Conservation (phyloP, 2,797 vertebrate species). For the Hyperoplus immaculatus region DNA sequence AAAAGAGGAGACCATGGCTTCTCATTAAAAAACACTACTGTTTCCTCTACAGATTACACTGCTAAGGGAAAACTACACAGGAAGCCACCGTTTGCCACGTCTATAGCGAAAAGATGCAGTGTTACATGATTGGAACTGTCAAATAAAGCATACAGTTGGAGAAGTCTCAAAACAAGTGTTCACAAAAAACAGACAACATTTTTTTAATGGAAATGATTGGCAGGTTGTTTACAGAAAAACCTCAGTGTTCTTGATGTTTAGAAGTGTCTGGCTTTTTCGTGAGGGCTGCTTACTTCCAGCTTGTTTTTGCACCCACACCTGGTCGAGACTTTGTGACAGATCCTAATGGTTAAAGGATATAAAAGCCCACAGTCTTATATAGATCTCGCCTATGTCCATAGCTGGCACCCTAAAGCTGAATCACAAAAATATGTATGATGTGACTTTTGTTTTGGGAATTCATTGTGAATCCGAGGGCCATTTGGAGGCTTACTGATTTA, state of each 20-base stretch:
- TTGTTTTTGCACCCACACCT: constrained; percentile 15
- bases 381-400: not conserved
- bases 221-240: constrained; percentile 74
- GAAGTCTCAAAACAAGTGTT: constrained; percentile 68
- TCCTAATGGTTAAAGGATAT: constrained; percentile 36
- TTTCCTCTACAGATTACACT: constrained; percentile 75
- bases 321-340: constrained; percentile 44
- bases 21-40: constrained; percentile 80
- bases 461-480: constrained; percentile 30
- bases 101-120: constrained; percentile 57
- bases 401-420: constrained; percentile 14
- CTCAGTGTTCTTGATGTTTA: constrained; percentile 51
- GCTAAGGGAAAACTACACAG: constrained; percentile 66
- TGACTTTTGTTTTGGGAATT: constrained; percentile 34
- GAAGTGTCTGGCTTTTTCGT: constrained; percentile 36
- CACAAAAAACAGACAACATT: constrained; percentile 66
- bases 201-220: constrained; percentile 78
- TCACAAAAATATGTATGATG: not conserved
- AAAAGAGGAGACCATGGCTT: constrained; percentile 70
- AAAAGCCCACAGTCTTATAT: constrained; percentile 12
- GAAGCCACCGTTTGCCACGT: constrained; percentile 67
- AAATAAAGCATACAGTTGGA: constrained; percentile 81
- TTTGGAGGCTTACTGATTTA: constrained; percentile 33
- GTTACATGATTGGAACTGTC: constrained; percentile 80
- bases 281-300: constrained; percentile 31